Evolutionary conservation across 2,113 vertebrate genomes (phyloP).

Genomic region (Epinephelus fuscoguttatus): DNA sequence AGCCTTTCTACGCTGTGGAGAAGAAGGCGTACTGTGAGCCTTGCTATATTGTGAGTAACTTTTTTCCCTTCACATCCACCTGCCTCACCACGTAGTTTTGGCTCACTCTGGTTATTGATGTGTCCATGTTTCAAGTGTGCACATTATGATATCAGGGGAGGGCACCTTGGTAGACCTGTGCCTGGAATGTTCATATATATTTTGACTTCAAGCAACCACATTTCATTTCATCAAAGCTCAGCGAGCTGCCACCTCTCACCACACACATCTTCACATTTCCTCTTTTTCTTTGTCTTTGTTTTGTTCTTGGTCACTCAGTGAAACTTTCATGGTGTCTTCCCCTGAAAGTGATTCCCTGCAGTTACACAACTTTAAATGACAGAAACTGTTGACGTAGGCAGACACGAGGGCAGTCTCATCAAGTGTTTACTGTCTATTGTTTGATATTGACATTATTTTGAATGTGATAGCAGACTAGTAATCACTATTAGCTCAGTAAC

Average conservation of each 20-base stretch:
- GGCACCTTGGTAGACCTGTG: neutral
- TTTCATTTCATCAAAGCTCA: conserved; percentile 22
- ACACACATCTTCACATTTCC: conserved; percentile 40
- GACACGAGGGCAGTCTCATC: neutral
- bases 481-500: neutral
- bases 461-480: neutral
- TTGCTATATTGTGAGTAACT: conserved; percentile 95
- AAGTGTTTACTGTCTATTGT: neutral
- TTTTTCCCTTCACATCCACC: neutral
- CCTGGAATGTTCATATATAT: conserved; percentile 19
- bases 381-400: neutral
- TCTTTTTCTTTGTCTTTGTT: conserved; percentile 25
- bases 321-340: conserved; percentile 4
- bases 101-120: conserved; percentile 24
- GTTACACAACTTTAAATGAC: conserved; percentile 9
- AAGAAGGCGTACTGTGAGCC: conserved; percentile 98
- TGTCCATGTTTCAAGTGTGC: conserved; percentile 2
- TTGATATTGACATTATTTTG: neutral
- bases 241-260: conserved; percentile 1
- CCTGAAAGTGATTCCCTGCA: conserved; percentile 10
- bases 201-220: conserved; percentile 16
- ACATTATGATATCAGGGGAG: conserved; percentile 5
- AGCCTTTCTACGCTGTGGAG: conserved; percentile 97
- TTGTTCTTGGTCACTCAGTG: conserved; percentile 34
- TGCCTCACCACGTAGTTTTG: neutral